Base-by-base conservation (phyloP, 2,888 invertebrate genomes). In the Andrena chrysosceles region DNA sequence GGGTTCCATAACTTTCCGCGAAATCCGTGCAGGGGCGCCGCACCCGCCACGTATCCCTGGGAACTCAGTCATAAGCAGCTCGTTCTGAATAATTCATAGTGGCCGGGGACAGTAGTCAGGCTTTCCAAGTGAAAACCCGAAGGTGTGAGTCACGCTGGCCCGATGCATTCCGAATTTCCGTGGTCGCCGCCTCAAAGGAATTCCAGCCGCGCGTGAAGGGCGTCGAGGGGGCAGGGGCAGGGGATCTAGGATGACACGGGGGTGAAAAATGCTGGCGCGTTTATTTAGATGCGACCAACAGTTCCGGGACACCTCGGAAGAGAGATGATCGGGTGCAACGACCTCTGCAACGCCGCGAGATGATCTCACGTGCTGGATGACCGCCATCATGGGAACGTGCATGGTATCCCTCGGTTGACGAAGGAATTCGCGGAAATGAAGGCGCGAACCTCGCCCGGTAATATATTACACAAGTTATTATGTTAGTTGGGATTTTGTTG, bases 51-150 rank as follows among this genome's bases (percentile, higher is more conserved):
- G 42, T 16, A 62, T 70, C 54, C 54, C 52, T 16, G 13, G 42
- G 49, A 66, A 64, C 63, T 71, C 63, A 52, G 23, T 72, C 71
- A 78, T 75, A 78, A 84, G 64, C 54, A 69, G 48, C 54, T 6
- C 42, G 66, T 26, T 10, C 20, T 84, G 84, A 72, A 84, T 84
- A 56, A 84, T 84, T 84, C 83, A 84, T 83, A 8, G 33, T 0
- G 16, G 31, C 1, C 23, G 8, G 42, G 29, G 33, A 48, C 33
- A 8, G 59, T 26, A 20, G 66, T 20, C 59, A 67, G 60, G 56
- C 74, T 77, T 72, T 75, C 75, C 74, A 77, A 81, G 84, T 85
- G 85, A 82, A 85, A 85, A 82, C 85, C 85, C 81, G 42, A 42
- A 59, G 77, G 77, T 75, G 77, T 85, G 85, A 85, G 62, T 85